Base-by-base conservation (phyloP, 2,113 vertebrate species). In the Serilophus lunatus region DNA sequence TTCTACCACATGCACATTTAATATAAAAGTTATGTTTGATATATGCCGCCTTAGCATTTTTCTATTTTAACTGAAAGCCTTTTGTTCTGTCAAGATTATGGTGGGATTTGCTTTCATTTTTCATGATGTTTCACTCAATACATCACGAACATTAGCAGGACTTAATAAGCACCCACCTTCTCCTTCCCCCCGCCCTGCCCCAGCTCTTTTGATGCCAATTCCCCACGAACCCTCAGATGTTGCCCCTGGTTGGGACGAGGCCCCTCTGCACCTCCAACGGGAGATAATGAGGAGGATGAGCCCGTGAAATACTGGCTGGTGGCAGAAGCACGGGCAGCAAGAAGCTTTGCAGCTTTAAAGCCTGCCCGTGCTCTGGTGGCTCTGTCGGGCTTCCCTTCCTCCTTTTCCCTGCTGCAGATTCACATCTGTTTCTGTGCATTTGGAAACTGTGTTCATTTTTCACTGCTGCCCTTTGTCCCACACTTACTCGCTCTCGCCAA, bases 51-150 rank as follows among this genome's bases (percentile, higher is more conserved):
- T 51, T 82, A 86, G 80, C 96, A 51, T 95, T 97, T 88, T 96
- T 95, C 95, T n/a, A 60, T 95, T 79, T 96, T 88, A 50, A 98
- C 97, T 97, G 97, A 98, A 97, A 96, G 97, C 91, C 97, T 98
- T 98, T 98, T 98, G 98, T 98, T 98, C 95, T 42, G 93, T 90
- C 95, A 94, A 97, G 98, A 98, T 97, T 97, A 97, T 49, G 80
- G 96, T 36, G 59, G 97, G 96, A 96, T 97, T 97, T 93, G 93
- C 97, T 97, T 97, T 98, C 97, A 95, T 96, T 97, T 95, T 92
- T 95, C 96, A 60, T 60, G 93, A 97, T 84, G 93, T 95, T 97
- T 97, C 97, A 97, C 97, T 98, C 97, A 51, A 97, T 98, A 92
- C 96, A 97, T 98, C 98, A 97, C 91, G 19, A 74, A 77, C 95